A percentile compares a stretch with the other conserved stretches of the same genome.
phyloP scores from a whole-genome alignment of 1,140 invertebrate genomes.

The Pseudomyrmex cubaensis region DNA sequence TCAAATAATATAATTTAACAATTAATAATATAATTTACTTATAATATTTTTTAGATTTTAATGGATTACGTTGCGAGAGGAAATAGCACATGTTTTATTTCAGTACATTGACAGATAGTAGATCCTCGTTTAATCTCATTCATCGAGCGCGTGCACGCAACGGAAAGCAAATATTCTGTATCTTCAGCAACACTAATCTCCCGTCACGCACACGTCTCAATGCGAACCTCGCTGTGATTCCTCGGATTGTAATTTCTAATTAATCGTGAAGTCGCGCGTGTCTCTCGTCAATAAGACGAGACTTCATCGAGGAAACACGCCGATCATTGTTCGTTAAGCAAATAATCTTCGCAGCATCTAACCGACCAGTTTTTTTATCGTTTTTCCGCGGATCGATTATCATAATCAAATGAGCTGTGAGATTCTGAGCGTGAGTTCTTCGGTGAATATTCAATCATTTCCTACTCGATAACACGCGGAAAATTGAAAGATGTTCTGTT shows the following conservation, averaged over 20 bases:
- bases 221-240: constrained; percentile 53
- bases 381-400: constrained; percentile 64
- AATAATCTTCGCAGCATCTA: constrained; percentile 51
- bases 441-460: not conserved
- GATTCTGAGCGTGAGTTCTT: not conserved
- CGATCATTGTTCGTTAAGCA: constrained; percentile 70
- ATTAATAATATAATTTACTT: too few species aligned
- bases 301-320: constrained; percentile 61
- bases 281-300: constrained; percentile 57
- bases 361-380: constrained; percentile 49
- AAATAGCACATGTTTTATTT: not conserved
- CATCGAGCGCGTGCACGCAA: not conserved
- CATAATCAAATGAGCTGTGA: constrained; percentile 54
- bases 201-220: constrained; percentile 10
- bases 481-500: not conserved
- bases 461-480: not conserved
- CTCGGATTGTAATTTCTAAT: constrained; percentile 56
- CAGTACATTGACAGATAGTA: not conserved
- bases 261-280: constrained; percentile 65
- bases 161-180: not conserved
- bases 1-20: too few species aligned
- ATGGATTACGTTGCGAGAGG: too few species aligned
- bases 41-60: too few species aligned
- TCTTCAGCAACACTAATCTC: not conserved
- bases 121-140: not conserved